Percentiles rank a stretch among this genome's conserved stretches.
Evolutionary conservation across 2,113 vertebrate species (phyloP).

Genomic region (Pelmatolapia mariae): DNA sequence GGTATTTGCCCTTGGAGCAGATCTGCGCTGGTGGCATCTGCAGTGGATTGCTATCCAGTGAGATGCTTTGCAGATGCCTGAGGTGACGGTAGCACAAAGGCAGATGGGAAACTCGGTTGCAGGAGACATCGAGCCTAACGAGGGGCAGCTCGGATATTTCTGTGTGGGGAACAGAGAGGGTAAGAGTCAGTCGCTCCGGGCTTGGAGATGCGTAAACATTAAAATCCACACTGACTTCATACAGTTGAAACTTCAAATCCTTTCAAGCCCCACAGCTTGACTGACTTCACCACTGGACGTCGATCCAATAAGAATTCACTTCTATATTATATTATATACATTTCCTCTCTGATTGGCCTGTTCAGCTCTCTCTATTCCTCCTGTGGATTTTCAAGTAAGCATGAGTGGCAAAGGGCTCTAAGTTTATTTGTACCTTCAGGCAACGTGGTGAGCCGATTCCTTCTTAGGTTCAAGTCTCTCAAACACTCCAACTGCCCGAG

Average conservation of each 20-base stretch:
- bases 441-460: conserved; percentile 80
- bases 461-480: conserved; percentile 82
- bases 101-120: conserved; percentile 82
- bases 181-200: background rate
- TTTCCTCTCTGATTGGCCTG: background rate
- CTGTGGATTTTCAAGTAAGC: background rate
- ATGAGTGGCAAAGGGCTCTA: background rate
- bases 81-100: conserved; percentile 86
- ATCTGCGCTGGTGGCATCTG: conserved; percentile 85
- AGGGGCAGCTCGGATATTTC: conserved; percentile 86
- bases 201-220: background rate
- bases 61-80: conserved; percentile 81
- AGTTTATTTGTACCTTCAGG: conserved; percentile 76
- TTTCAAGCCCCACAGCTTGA: background rate
- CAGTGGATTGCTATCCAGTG: conserved; percentile 85
- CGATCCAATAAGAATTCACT: background rate
- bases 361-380: rapidly evolving
- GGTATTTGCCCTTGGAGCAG: conserved; percentile 87
- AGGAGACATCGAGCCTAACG: conserved; percentile 86
- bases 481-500: conserved; percentile 79
- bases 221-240: background rate
- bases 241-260: background rate
- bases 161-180: conserved; percentile 10
- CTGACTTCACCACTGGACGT: rapidly evolving
- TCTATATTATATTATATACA: rapidly evolving